These are phyloP conservation scores for Buceros bicornis DNA, from an alignment of 2,797 vertebrate species.

Conservation along the genomic window DNA sequence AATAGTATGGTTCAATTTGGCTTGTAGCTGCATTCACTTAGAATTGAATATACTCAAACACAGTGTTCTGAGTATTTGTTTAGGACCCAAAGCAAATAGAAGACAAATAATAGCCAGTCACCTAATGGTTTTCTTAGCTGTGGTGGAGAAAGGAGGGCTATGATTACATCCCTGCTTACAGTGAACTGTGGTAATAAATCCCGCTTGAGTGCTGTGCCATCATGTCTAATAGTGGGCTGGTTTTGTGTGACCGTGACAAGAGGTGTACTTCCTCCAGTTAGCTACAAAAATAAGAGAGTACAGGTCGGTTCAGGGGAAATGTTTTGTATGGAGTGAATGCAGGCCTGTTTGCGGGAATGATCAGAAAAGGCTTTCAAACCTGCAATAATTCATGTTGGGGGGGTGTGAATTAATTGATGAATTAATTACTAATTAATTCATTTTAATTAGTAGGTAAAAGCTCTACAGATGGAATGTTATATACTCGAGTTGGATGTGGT, in stretches of 20 bases:
- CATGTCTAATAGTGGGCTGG: neutral
- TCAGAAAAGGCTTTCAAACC: neutral
- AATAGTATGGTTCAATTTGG: neutral
- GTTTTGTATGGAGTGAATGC: neutral
- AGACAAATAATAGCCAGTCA: neutral
- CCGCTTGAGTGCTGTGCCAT: neutral
- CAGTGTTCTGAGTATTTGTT: neutral
- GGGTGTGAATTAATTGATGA: too few relatives aligned
- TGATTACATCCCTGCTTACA: slow-evolving; percentile 22
- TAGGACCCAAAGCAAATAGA: neutral
- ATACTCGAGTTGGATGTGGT: neutral
- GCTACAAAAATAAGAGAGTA: neutral
- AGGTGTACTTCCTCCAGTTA: neutral
- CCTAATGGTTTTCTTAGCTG: slow-evolving; percentile 15
- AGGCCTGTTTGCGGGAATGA: neutral
- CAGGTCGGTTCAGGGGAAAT: neutral
- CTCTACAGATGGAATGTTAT: neutral
- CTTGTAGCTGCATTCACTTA: neutral
- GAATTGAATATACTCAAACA: neutral
- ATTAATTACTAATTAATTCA: neutral
- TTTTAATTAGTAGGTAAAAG: neutral
- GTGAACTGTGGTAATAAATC: slow-evolving; percentile 36
- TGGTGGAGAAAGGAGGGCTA: neutral
- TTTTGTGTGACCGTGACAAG: neutral
- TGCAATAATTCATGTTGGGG: neutral